A percentile compares a stretch with the other conserved stretches of the same genome.
Conservation (phyloP, 1,140 invertebrate species). For the Oscheius sp. region DNA sequence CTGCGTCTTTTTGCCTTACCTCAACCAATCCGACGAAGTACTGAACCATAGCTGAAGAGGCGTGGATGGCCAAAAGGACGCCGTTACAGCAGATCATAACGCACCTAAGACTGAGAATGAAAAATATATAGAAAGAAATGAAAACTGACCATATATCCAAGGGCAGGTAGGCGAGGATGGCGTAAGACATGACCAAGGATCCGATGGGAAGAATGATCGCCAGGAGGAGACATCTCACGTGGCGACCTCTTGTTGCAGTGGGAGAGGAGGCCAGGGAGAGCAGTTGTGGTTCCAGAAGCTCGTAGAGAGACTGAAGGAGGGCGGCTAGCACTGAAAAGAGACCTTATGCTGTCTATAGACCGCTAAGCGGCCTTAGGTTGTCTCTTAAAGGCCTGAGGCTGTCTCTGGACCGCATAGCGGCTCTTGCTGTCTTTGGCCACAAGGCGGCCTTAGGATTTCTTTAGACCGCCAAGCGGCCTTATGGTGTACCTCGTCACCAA, state of each 20-base stretch:
- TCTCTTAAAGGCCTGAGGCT: not conserved
- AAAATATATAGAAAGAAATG: slow-evolving; percentile 2
- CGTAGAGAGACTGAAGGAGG: slow-evolving; percentile 67
- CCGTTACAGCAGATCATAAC: slow-evolving; percentile 72
- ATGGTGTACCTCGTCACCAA: not conserved
- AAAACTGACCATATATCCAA: slow-evolving; percentile 78
- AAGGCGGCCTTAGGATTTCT: not conserved
- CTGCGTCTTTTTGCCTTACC: too few relatives aligned
- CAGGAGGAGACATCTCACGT: slow-evolving; percentile 76
- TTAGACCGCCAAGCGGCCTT: too few relatives aligned
- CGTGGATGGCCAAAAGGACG: slow-evolving; percentile 70
- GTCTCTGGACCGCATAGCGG: not conserved
- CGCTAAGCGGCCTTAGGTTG: too few relatives aligned
- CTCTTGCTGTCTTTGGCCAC: too few relatives aligned
- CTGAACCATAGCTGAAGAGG: slow-evolving; percentile 69
- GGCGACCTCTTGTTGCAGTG: slow-evolving; percentile 76
- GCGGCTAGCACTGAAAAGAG: slow-evolving; percentile 65
- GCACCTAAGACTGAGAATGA: slow-evolving; percentile 64
- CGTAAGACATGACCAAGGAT: slow-evolving; percentile 75
- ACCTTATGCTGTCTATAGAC: slow-evolving; percentile 64
- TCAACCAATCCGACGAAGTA: slow-evolving; percentile 85
- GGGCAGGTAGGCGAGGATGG: slow-evolving; percentile 81
- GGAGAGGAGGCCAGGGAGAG: slow-evolving; percentile 72
- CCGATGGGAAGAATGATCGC: slow-evolving; percentile 79
- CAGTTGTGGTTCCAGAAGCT: slow-evolving; percentile 67